phyloP scores from a whole-genome alignment of 2,113 vertebrate genomes.

The Melanostigma gelatinosum region DNA sequence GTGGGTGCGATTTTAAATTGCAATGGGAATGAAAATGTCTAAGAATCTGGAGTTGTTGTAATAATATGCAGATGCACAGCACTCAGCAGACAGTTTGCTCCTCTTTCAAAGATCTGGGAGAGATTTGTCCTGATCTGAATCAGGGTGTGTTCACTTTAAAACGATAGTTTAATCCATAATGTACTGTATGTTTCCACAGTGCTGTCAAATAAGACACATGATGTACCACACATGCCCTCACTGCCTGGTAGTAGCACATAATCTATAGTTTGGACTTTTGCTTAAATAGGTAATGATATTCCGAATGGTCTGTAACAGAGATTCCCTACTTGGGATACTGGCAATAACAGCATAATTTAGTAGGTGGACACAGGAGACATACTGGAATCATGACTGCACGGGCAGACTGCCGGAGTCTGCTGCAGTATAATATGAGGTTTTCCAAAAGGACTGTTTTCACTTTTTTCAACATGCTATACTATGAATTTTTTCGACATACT shows the following conservation, averaged over 20 bases:
- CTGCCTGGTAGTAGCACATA: not conserved
- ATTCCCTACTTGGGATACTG: not conserved
- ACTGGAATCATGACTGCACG: not conserved
- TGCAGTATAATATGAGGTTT: not conserved
- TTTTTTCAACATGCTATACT: no score
- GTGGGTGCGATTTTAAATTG: conserved; percentile 36
- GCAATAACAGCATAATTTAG: not conserved
- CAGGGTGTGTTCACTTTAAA: conserved; percentile 18
- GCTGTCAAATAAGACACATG: not conserved
- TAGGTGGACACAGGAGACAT: not conserved
- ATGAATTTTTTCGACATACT: no score
- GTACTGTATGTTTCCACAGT: not conserved
- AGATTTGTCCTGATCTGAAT: conserved; percentile 42
- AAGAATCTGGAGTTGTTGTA: conserved; percentile 52
- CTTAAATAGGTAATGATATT: not conserved
- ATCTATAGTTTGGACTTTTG: not conserved
- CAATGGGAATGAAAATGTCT: conserved; percentile 49
- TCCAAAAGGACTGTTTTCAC: not conserved
- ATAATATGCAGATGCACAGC: conserved; percentile 61
- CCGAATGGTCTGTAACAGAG: not conserved
- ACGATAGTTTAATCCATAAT: conserved; percentile 2
- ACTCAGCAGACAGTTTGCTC: conserved; percentile 48
- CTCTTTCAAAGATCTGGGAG: conserved; percentile 41
- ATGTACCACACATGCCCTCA: not conserved
- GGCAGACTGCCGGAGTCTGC: no score